Evolutionary conservation across 2,113 vertebrate genomes (phyloP).

Genomic region (Cynopterus brachyotis): DNA sequence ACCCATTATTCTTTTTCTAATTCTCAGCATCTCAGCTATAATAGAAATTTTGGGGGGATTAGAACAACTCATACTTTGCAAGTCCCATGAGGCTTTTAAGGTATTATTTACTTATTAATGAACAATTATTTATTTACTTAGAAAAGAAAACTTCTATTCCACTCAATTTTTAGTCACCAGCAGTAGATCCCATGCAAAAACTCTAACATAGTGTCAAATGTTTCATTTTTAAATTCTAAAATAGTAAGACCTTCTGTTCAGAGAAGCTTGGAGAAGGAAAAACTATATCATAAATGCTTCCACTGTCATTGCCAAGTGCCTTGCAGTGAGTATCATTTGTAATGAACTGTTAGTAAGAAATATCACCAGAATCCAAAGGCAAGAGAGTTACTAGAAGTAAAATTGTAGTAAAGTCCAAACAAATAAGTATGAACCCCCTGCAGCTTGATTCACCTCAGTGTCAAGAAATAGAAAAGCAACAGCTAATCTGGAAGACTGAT

Average conservation of each 20-base stretch:
- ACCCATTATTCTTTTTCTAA: background rate
- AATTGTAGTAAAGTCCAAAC: background rate
- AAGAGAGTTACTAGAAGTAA: background rate
- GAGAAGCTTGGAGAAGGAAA: background rate
- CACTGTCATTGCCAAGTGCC: background rate
- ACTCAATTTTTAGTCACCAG: background rate
- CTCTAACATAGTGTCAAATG: conserved; percentile 25
- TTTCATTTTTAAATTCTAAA: conserved; percentile 44
- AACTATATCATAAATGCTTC: background rate
- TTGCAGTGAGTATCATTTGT: background rate
- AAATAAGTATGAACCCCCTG: background rate
- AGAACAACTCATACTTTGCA: background rate
- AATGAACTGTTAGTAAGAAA: background rate
- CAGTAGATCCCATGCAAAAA: conserved; percentile 30
- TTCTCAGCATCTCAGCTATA: background rate
- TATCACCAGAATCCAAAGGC: background rate
- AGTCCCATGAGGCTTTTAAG: background rate
- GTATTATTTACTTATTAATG: background rate
- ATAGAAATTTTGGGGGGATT: background rate
- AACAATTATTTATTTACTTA: background rate
- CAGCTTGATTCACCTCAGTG: background rate
- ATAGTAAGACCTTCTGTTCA: conserved; percentile 39
- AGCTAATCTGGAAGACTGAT: background rate
- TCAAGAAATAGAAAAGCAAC: background rate
- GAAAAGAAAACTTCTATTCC: conserved; percentile 37